Evolutionary conservation across 2,888 invertebrate species (phyloP), one percentile per base, ranked within the genome.

Genomic region (Drosophila anomelani): DNA sequence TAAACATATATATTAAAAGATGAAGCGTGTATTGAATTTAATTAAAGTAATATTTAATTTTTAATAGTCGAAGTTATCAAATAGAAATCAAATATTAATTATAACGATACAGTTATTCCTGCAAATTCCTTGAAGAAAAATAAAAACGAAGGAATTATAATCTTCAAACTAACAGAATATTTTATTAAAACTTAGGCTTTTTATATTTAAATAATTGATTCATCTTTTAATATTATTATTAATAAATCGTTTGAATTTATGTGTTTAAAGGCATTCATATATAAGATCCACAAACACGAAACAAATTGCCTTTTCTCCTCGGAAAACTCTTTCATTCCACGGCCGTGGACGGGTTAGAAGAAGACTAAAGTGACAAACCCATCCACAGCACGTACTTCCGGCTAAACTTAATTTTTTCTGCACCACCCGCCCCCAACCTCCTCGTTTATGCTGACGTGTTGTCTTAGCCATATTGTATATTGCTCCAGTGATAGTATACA

Each of bases 331-430:
- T 70, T 12, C 9, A 26, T 26, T 12, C n/a, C 32, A n/a, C n/a
- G n/a, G n/a, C n/a, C n/a, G n/a, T n/a, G n/a, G n/a, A 39, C 4
- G 46, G 15, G 9, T 1, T n/a, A 12, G 13, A 5, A 10, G 39
- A 15, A 29, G 47, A 41, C 38, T 32, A n/a, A 26, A 53, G 47
- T 49, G 57, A 51, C 59, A 57, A 55, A 70, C 46, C 46, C 71
- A 39, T 53, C 77, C 75, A 60, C 60, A 66, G 58, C 83, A 87
- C 88, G 85, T 87, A 78, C 49, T 72, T 82, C 59, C 78, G 58
- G 70, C 56, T 57, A 76, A 79, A 80, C 80, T 76, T 76, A 67
- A 74, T 73, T 69, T 70, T 69, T 67, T 68, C 55, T 46, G 23
- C 55, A 46, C 41, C 23, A 46, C 4, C 44, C 44, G 57, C 20